Percentiles rank a stretch among this genome's conserved stretches.
Evolutionary conservation across 2,797 vertebrate genomes (phyloP).

Genomic region (Steatocranus sp.): DNA sequence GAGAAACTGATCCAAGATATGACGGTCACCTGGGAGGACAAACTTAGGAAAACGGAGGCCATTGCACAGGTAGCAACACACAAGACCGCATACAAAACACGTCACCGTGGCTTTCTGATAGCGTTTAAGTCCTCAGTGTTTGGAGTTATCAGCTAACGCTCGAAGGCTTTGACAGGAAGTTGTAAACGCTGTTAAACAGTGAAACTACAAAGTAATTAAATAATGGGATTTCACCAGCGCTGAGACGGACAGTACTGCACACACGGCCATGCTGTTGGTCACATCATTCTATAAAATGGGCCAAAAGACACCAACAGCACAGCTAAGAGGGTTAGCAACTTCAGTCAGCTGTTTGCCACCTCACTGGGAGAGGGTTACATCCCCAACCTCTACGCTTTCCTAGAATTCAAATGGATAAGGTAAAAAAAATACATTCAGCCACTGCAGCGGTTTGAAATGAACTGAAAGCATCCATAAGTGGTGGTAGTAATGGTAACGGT

Average conservation of each 20-base stretch:
- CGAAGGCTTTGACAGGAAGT: neutral
- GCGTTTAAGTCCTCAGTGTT: neutral
- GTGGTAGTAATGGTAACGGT: accelerated
- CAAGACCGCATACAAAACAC: neutral
- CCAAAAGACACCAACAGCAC: accelerated
- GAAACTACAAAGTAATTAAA: neutral
- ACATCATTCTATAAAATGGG: neutral
- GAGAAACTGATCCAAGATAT: conserved; percentile 94
- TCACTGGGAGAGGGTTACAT: neutral
- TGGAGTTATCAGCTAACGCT: neutral
- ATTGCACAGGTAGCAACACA: conserved; percentile 71
- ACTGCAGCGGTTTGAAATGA: neutral
- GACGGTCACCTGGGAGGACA: conserved; percentile 94
- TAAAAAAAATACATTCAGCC: neutral
- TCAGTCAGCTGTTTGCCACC: neutral
- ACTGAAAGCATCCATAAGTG: neutral
- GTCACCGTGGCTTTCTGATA: neutral
- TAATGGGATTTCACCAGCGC: neutral
- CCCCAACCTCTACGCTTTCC: neutral
- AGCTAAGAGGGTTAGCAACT: neutral
- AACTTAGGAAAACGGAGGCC: conserved; percentile 91
- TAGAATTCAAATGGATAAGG: neutral
- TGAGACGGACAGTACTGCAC: neutral
- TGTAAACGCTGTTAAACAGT: neutral
- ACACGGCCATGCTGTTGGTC: accelerated